Base-by-base conservation (phyloP, 2,888 invertebrate species). In the Esperia sulphurella region DNA sequence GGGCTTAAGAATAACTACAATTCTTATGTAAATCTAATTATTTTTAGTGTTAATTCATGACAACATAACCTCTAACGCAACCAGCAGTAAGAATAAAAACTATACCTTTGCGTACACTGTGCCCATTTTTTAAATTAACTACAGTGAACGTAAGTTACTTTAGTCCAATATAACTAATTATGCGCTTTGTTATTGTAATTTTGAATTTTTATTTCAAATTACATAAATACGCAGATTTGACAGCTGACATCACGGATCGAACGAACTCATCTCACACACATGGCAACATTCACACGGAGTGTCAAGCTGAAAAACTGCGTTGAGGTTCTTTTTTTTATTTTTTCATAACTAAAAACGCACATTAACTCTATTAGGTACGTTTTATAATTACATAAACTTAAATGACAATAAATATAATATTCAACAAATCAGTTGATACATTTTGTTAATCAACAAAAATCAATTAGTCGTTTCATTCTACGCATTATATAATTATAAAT, bases 71-170 rank as follows among this genome's bases (percentile, higher is more conserved):
- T 41, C 21, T 28, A 10, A 4, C 14, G 5, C 2, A 28, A 28
- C 10, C 8, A 13, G 10, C 8, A 4, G 31, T 39, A 21, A 47
- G 41, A 42, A 9, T n/a, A 28, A 21, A 35, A 1, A 45, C 40
- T 41, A 62, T 75, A 86, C 87, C 83, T 86, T 86, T 3, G 85
- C 85, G 54, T 86, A 78, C 47, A 84, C 86, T 48, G 81, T 82
- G 33, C 85, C 87, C 86, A 86, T 87, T 60, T 47, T 57, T 13
- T 28, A 2, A 2, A n/a, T 40, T 40, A 31, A 43, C 41, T 43
- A 29, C 3, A 6, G 14, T 14, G 14, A 21, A 21, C 21, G 8
- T 39, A 14, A 9, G 13, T 2, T 39, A 14, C 14, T 14, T 6
- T 14, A 39, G 3, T 4, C n/a, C 5, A 39, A 39, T 14, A 14